Percentiles rank a stretch among this genome's conserved stretches.
These are phyloP conservation scores for Sparidentex hasta DNA, from an alignment of 2,797 vertebrate species.

Conservation along the genomic window DNA sequence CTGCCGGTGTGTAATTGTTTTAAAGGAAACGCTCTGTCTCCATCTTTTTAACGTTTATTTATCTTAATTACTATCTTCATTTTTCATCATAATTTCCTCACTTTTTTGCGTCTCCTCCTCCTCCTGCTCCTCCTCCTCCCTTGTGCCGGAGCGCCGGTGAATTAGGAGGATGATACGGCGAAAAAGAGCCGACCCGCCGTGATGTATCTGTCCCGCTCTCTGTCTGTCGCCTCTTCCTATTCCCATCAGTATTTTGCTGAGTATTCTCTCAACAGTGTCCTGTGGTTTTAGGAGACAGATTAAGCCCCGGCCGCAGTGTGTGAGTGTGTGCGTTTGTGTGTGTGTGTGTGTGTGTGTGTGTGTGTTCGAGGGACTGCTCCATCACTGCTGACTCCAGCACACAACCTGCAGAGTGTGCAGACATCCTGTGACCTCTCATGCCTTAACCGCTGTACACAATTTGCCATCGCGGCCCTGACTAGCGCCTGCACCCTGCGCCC, in stretches of 20 bases:
- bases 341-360: neutral
- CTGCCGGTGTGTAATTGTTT: constrained; percentile 58
- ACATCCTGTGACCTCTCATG: constrained; percentile 52
- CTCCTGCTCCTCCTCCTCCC: neutral
- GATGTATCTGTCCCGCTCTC: constrained; percentile 35
- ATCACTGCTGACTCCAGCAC: constrained; percentile 66
- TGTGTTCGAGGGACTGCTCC: constrained; percentile 12
- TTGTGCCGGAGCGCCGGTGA: constrained; percentile 2
- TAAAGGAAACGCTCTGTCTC: constrained; percentile 55
- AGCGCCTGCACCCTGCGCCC: constrained; percentile 34
- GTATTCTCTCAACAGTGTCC: constrained; percentile 40
- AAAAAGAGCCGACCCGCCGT: constrained; percentile 42
- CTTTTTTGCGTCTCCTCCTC: constrained; percentile 14
- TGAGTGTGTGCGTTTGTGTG: constrained; percentile 25
- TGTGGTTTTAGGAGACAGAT: constrained; percentile 62
- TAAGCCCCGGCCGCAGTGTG: constrained; percentile 23
- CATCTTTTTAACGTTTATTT: constrained; percentile 41
- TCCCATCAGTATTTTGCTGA: constrained; percentile 40
- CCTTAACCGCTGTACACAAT: constrained; percentile 33
- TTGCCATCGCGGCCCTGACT: constrained; percentile 35
- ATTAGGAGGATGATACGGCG: constrained; percentile 35
- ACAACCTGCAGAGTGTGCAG: constrained; percentile 66
- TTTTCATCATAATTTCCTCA: constrained; percentile 45
- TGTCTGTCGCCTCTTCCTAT: constrained; percentile 17
- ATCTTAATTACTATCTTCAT: constrained; percentile 62